Conservation (phyloP, 2,797 vertebrate species). For the Notamacropus eugenii region DNA sequence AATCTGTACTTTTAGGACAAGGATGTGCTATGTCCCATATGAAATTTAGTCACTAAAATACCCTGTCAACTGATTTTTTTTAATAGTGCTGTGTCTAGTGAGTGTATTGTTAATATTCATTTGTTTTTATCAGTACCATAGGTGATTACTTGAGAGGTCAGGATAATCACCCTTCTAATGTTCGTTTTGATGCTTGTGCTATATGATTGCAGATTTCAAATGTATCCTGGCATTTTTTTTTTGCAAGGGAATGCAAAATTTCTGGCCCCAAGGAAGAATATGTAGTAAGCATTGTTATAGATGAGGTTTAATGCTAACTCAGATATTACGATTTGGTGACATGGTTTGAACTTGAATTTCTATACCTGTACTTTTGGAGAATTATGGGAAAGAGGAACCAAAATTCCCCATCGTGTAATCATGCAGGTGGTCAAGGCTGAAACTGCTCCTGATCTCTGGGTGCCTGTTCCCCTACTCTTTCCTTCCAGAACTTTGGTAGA, state of each 20-base stretch:
- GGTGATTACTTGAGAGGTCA: background rate
- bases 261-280: background rate
- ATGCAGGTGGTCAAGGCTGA: background rate
- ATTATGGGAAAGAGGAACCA: background rate
- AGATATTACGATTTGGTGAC: background rate
- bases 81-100: background rate
- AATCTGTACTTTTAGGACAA: background rate
- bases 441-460: background rate
- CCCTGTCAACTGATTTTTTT: no score
- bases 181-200: background rate
- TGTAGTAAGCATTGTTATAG: background rate
- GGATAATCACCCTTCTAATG: background rate
- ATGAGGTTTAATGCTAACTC: background rate
- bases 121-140: background rate
- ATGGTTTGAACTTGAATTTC: background rate
- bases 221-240: background rate
- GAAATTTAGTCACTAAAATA: background rate
- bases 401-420: background rate
- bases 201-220: background rate
- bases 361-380: background rate
- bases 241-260: background rate
- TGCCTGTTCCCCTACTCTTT: background rate
- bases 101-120: background rate
- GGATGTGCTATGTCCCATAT: background rate
- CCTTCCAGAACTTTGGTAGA: background rate